A percentile compares a stretch with the other conserved stretches of the same genome.
phyloP scores from a whole-genome alignment of 2,113 vertebrate species.

The Delphinus delphis region DNA sequence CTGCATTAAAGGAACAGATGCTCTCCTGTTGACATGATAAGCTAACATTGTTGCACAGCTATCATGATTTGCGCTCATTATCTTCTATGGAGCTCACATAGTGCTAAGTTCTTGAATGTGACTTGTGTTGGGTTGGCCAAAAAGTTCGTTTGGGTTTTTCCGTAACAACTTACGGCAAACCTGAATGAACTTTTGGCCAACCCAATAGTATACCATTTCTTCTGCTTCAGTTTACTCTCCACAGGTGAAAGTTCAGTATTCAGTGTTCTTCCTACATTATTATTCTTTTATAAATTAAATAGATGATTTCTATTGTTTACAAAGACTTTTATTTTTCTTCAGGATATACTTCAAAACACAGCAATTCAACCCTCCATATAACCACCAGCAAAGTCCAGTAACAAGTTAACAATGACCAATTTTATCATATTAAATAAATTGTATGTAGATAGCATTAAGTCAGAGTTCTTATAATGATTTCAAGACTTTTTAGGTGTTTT shows the following conservation, averaged over 20 bases:
- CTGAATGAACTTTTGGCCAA: too few relatives aligned
- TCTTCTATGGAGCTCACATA: neutral
- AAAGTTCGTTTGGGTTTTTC: too few relatives aligned
- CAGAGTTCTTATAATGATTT: neutral
- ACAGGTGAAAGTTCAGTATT: neutral
- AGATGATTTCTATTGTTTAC: neutral
- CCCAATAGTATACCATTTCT: neutral
- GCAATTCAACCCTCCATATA: neutral
- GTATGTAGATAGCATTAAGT: neutral
- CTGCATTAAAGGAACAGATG: neutral
- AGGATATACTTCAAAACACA: neutral
- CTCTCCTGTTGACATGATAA: neutral
- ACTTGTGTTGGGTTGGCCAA: neutral
- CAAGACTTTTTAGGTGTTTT: neutral
- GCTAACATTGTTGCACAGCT: neutral
- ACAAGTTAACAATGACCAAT: neutral
- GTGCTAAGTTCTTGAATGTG: neutral
- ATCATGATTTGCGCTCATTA: neutral
- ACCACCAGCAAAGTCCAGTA: neutral
- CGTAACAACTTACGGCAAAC: too few relatives aligned
- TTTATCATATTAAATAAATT: neutral
- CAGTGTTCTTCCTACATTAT: neutral
- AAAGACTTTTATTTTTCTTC: neutral
- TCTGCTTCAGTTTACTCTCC: neutral
- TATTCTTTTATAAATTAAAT: slow-evolving; percentile 27